Evolutionary conservation across 2,888 invertebrate genomes (phyloP), one percentile per base, ranked within the genome.

Genomic region (Rhingia rostrata): DNA sequence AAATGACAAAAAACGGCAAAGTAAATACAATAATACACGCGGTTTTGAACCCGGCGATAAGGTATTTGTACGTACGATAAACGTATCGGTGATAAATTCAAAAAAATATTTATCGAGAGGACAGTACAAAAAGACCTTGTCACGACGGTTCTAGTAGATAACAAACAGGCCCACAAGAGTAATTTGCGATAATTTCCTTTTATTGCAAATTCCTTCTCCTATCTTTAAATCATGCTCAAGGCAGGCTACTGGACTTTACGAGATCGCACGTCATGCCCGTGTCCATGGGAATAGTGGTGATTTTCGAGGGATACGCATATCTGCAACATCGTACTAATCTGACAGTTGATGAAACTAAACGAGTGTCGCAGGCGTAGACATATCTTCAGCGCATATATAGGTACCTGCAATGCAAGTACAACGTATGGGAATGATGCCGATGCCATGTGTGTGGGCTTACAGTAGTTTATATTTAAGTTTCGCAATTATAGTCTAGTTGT

Each of bases 51-150:
- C 37, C n/a, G 37, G 14, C 54, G 54, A 54, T 12, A 54, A 54
- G n/a, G 37, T 54, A n/a, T 54, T 54, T 54, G 37, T 37, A 37
- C 37, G 54, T 54, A 53, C 53, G 30, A 53, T 53, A 53, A 33
- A 53, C 33, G 53, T 53, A 33, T 56, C 39, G 56, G 39, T 39
- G 39, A 39, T 22, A 37, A 37, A 39, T 39, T 39, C 6, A 56
- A 35, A 35, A 37, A 54, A 54, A 5, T 54, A 37, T 54, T 10
- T 22, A 37, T 54, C 22, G 33, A 53, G 30, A 53, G 53, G n/a
- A 12, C 12, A 45, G 45, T 12, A 45, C 45, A 45, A 45, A 45
- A 45, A n/a, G 45, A 45, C 45, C 4, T 53, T 0, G 33, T n/a
- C 53, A 6, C 35, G 12, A 12, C 35, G 53, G 10, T 53, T 33